Percentiles rank a stretch among this genome's conserved stretches.
phyloP scores from a whole-genome alignment of 2,888 invertebrate genomes.

The Anoplius nigerrimus region DNA sequence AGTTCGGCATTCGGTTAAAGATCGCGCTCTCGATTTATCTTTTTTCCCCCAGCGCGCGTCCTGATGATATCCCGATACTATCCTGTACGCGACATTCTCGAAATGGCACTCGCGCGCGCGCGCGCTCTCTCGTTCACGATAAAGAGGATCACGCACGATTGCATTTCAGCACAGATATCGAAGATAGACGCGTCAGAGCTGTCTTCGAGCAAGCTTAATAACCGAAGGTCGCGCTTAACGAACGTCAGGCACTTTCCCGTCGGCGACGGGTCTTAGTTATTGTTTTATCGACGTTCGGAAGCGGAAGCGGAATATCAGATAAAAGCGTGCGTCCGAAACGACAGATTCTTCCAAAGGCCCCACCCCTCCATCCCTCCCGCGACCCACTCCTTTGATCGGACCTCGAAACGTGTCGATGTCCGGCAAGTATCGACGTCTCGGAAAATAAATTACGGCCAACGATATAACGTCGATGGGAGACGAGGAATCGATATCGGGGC shows the following conservation, averaged over 20 bases:
- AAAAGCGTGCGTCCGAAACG: too few species aligned
- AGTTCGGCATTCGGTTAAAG: conserved; percentile 24
- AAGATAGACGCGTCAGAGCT: too few species aligned
- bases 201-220: too few species aligned
- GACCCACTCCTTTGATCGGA: conserved; percentile 31
- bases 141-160: too few species aligned
- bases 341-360: too few species aligned
- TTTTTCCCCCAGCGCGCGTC: too few species aligned
- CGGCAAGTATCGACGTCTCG: conserved; percentile 24
- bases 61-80: too few species aligned
- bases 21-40: conserved; percentile 22
- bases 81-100: too few species aligned
- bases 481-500: conserved; percentile 16
- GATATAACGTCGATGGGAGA: conserved; percentile 2
- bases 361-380: conserved; percentile 15
- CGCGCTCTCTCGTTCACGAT: too few species aligned
- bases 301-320: too few species aligned
- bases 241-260: conserved; percentile 41
- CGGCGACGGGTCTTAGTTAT: conserved; percentile 38
- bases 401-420: conserved; percentile 28
- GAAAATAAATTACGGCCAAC: conserved; percentile 10
- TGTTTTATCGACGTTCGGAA: conserved; percentile 25
- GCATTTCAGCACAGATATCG: too few species aligned
- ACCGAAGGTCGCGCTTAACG: conserved; percentile 7
- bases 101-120: too few species aligned